Percentiles rank a stretch among this genome's conserved stretches.
phyloP scores from a whole-genome alignment of 2,113 vertebrate species.

The Alethe diademata region DNA sequence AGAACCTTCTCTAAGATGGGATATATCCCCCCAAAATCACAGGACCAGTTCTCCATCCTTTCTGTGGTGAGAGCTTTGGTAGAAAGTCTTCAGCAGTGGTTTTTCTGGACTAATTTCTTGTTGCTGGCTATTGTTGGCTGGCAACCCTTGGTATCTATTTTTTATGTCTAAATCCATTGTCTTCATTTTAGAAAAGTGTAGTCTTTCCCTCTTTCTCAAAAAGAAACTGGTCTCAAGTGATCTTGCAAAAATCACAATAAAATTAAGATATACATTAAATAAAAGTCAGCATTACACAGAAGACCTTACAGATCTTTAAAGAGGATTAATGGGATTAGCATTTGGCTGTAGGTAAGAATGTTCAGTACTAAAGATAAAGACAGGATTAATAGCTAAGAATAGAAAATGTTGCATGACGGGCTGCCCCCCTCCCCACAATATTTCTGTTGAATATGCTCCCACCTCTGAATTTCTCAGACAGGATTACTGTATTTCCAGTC shows the following conservation, averaged over 20 bases:
- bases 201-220: background rate
- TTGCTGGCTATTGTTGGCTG: background rate
- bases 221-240: slow-evolving; percentile 28
- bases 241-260: slow-evolving; percentile 20
- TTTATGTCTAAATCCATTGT: background rate
- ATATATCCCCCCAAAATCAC: background rate
- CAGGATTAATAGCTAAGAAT: slow-evolving; percentile 15
- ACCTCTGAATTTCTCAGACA: slow-evolving; percentile 1
- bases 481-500: background rate
- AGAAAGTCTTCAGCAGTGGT: background rate
- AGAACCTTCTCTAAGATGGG: background rate
- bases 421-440: background rate
- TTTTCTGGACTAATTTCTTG: background rate
- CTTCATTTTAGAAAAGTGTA: background rate
- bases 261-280: slow-evolving; percentile 31
- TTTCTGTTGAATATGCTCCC: background rate
- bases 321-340: slow-evolving; percentile 48
- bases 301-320: slow-evolving; percentile 51
- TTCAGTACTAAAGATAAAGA: slow-evolving; percentile 19
- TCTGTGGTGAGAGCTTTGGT: background rate
- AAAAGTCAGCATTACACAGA: slow-evolving; percentile 48
- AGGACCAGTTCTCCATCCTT: background rate
- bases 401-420: background rate
- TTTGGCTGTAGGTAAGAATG: slow-evolving; percentile 24
- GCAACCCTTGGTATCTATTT: background rate